Conservation (phyloP, 2,888 invertebrate species). For the Choreutis nemorana region DNA sequence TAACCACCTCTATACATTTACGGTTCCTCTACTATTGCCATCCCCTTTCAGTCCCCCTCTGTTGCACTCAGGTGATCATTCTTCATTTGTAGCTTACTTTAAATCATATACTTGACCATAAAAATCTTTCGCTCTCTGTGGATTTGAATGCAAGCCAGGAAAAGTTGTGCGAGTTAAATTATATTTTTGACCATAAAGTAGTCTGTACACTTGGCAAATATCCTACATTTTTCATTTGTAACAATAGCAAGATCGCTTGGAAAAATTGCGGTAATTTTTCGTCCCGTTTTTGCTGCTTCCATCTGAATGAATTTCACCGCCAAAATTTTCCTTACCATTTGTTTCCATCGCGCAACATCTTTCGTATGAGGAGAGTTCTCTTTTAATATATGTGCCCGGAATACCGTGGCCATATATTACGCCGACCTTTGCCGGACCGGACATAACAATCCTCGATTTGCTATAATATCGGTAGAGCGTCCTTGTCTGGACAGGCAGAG, state of each 20-base stretch:
- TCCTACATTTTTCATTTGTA: background rate
- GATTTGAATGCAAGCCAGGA: background rate
- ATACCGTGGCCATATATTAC: slow-evolving; percentile 68
- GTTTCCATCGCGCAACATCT: slow-evolving; percentile 65
- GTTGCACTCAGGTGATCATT: slow-evolving; percentile 41
- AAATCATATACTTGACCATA: slow-evolving; percentile 35
- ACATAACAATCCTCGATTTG: slow-evolving; percentile 69
- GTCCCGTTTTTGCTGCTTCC: slow-evolving; percentile 38
- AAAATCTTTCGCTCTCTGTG: slow-evolving; percentile 6
- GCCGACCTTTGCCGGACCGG: slow-evolving; percentile 66
- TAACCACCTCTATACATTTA: slow-evolving; percentile 18
- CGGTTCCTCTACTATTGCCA: slow-evolving; percentile 12
- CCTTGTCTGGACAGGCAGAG: slow-evolving; percentile 39
- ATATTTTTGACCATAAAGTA: background rate
- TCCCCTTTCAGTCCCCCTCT: slow-evolving; percentile 5
- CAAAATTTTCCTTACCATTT: slow-evolving; percentile 65
- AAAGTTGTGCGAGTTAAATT: background rate
- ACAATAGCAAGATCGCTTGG: slow-evolving; percentile 19
- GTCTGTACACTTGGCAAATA: background rate
- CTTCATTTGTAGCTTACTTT: slow-evolving; percentile 45
- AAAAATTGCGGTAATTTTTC: slow-evolving; percentile 47
- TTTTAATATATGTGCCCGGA: slow-evolving; percentile 67
- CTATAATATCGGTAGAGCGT: slow-evolving; percentile 62
- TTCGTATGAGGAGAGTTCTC: slow-evolving; percentile 64
- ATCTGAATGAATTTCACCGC: slow-evolving; percentile 54